Evolutionary conservation across 2,888 invertebrate species (phyloP).

Genomic region (Mycalesis mineus): DNA sequence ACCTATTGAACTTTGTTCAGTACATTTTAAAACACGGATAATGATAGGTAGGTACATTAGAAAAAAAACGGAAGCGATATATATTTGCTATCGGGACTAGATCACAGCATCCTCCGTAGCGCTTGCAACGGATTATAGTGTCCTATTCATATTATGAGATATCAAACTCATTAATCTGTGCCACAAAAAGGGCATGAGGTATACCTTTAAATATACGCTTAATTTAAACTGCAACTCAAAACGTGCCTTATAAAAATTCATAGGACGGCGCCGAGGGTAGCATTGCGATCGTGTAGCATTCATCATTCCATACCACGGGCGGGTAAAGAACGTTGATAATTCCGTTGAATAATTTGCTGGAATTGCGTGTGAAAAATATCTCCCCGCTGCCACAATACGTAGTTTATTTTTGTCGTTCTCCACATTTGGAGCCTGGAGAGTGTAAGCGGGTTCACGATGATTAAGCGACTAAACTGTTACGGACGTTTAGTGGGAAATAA

Average conservation of each 20-base stretch:
- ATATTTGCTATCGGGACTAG: too few species aligned
- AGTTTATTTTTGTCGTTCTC: conserved; percentile 53
- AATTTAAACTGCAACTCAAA: conserved; percentile 5
- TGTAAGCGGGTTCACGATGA: conserved; percentile 1
- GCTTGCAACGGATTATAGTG: too few species aligned
- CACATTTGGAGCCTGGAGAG: conserved; percentile 34
- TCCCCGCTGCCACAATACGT: conserved; percentile 43
- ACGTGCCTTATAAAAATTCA: conserved; percentile 20
- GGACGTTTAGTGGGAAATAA: too few species aligned
- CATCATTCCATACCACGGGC: conserved; percentile 46
- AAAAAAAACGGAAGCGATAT: too few species aligned
- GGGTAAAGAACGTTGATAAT: conserved; percentile 53
- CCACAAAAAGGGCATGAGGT: not conserved
- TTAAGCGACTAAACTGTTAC: not conserved
- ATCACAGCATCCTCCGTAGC: too few species aligned
- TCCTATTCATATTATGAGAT: too few species aligned
- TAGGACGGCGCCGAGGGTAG: conserved; percentile 20
- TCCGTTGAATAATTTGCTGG: conserved; percentile 45
- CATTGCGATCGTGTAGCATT: conserved; percentile 30
- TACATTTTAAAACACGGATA: too few species aligned
- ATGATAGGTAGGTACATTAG: too few species aligned
- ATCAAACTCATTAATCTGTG: not conserved
- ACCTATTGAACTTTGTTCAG: too few species aligned
- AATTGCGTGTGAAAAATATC: conserved; percentile 62
- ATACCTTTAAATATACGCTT: not conserved